Evolutionary conservation across 2,797 vertebrate genomes (phyloP), one percentile per base, ranked within the genome.

Genomic region (Sebastes taczanowskii): DNA sequence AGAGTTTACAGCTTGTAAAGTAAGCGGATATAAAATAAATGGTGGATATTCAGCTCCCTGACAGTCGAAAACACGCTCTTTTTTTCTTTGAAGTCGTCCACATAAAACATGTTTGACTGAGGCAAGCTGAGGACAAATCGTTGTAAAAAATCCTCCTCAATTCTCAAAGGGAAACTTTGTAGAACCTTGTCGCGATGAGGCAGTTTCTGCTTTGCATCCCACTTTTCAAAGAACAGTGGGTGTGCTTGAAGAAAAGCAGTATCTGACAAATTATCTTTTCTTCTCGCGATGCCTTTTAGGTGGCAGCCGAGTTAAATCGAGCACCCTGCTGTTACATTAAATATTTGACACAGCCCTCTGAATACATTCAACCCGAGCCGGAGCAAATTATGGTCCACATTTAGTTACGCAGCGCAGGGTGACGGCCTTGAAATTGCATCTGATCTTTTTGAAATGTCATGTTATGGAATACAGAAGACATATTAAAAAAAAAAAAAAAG

Each of bases 221-320:
- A 30, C 32, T 22, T 71, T 73, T 81, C 59, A 74, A 69, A 79
- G 56, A 83, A 69, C 82, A 82, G 78, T 7, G 38, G 72, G 74
- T 65, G 67, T 3, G 66, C 71, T 81, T 11, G 20, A 78, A 56
- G 46, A 63, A 74, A 71, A 71, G 60, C 78, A 79, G 20, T 72
- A 81, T 86, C 80, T 58, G 71, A 86, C 69, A 78, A 86, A 89
- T 80, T 11, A 89, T 82, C 56, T 67, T 69, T 49, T 74, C 42
- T 61, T 62, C 60, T 71, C 7, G 59, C 27, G 5, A 63, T 20
- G 69, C 59, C 55, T 83, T 80, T 88, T 29, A 72, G 85, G 53
- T 72, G 42, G 46, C 65, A 49, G 74, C 59, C 76, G 34, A 71
- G 74, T 78, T 66, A 82, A 75, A 59, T 56, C 14, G 3, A 74